These are phyloP conservation scores for Phymanthus crucifer DNA, from an alignment of 92 coral and sea anemone species.

Conservation along the genomic window DNA sequence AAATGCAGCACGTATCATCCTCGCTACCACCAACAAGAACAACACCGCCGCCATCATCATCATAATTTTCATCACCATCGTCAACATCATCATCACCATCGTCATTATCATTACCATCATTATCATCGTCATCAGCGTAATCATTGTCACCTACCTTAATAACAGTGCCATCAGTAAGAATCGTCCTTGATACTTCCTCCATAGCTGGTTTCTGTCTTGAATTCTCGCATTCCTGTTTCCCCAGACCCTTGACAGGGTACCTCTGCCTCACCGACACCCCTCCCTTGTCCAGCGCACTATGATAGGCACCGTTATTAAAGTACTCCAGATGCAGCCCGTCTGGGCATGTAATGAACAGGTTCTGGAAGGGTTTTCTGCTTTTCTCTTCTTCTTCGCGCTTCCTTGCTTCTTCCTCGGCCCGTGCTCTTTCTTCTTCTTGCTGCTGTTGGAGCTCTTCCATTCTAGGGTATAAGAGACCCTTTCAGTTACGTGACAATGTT, in stretches of 20 bases:
- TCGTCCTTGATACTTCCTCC: constrained; percentile 79
- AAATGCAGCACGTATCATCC: no score
- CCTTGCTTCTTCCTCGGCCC: constrained; percentile 67
- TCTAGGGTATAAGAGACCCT: no score
- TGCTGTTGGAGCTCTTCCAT: constrained; percentile 84
- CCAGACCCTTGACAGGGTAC: constrained; percentile 80
- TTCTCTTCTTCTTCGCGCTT: constrained; percentile 63
- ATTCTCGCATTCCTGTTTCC: constrained; percentile 61
- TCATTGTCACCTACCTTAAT: constrained; percentile 60
- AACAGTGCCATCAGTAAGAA: constrained; percentile 90
- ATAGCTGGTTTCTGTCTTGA: constrained; percentile 69
- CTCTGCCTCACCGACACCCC: constrained; percentile 89
- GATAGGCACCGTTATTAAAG: constrained; percentile 69
- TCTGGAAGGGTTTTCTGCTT: constrained; percentile 74
- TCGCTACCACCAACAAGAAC: not conserved
- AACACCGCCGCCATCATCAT: not conserved
- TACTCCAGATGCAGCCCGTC: constrained; percentile 91
- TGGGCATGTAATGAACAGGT: constrained; percentile 84
- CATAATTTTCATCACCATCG: not conserved
- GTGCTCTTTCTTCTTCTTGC: constrained; percentile 75
- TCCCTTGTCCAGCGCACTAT: constrained; percentile 66
- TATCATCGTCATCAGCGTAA: no score
- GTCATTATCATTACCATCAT: not conserved
- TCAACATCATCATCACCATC: not conserved
- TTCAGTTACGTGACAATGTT: no score